Base-by-base conservation (phyloP, 2,888 invertebrate species). In the Platypus cylindrus region DNA sequence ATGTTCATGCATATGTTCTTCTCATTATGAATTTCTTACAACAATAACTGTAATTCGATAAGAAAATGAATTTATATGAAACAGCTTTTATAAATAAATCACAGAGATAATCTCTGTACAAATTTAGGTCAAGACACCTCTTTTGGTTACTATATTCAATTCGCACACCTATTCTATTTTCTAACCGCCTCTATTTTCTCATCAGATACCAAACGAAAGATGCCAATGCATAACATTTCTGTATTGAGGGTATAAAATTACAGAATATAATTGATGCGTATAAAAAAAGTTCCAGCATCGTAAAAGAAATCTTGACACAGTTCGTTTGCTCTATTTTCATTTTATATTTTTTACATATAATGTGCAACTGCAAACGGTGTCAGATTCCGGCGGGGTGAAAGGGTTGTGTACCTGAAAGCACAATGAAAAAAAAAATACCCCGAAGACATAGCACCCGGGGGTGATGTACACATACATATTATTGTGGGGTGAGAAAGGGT, bases 381-480 rank as follows among this genome's bases (percentile, higher is more conserved):
- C 62, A 58, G 56, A 60, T 62, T 62, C 55, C 56, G 54, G 13
- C 36, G 58, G 60, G 58, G 55, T 27, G 54, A 56, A 58, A 58
- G 60, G 61, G 60, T 59, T 62, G n/a, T n/a, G n/a, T n/a, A 58
- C 55, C 53, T 51, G 55, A 47, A 49, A n/a, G n/a, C 46, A 59
- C 58, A 60, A 61, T 57, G n/a, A n/a, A n/a, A n/a, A n/a, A 55
- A 56, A 57, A 61, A 61, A 60, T 59, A 61, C 59, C 59, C 60
- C 56, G 61, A 60, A 61, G 61, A 62, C 60, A 58, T 50, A 49
- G 53, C n/a, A n/a, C 50, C 53, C 54, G 51, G 49, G 60, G 62
- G 59, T 60, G 56, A 55, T 55, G 55, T 55, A 56, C 58, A 54
- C 50, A 59, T 55, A 56, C 58, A 54, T 50, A 59, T 61, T 58